Evolutionary conservation across 1,140 invertebrate species (phyloP).

Genomic region (Conus ventricosus): DNA sequence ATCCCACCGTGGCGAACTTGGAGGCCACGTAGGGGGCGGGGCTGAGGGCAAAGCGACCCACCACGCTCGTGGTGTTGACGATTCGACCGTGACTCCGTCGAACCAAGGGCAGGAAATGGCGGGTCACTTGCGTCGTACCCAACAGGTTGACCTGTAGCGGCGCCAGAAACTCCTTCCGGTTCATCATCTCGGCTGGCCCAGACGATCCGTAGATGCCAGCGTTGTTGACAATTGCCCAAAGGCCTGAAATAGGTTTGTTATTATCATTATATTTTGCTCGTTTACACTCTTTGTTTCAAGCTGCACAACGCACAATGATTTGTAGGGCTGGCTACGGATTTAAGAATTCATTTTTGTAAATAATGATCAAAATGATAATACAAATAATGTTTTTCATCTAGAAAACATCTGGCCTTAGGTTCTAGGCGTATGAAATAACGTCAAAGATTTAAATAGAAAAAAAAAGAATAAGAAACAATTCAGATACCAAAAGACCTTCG

Average conservation of each 20-base stretch:
- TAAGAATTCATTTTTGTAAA: too few relatives aligned
- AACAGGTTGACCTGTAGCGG: conserved; percentile 50
- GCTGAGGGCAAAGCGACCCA: conserved; percentile 40
- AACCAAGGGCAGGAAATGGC: conserved; percentile 57
- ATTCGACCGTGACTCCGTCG: conserved; percentile 51
- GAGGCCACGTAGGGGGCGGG: conserved; percentile 51
- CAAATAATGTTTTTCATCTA: too few relatives aligned
- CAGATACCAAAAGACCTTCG: too few relatives aligned
- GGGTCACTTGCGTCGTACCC: conserved; percentile 53
- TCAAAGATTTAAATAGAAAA: too few relatives aligned
- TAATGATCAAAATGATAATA: too few relatives aligned
- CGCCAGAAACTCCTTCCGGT: conserved; percentile 45
- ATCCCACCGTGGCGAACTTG: conserved; percentile 59
- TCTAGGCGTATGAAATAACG: too few relatives aligned
- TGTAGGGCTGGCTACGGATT: too few relatives aligned
- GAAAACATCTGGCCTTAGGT: too few relatives aligned
- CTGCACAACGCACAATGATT: too few relatives aligned
- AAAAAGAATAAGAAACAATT: too few relatives aligned
- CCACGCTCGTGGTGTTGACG: conserved; percentile 56
- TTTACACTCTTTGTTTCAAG: too few relatives aligned
- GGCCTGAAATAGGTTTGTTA: conserved; percentile 39
- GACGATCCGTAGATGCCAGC: conserved; percentile 52
- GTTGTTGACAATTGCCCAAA: conserved; percentile 68
- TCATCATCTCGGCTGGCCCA: conserved; percentile 44
- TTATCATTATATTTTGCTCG: too few relatives aligned